phyloP scores from a whole-genome alignment of 2,888 invertebrate genomes.

The Allacma fusca region DNA sequence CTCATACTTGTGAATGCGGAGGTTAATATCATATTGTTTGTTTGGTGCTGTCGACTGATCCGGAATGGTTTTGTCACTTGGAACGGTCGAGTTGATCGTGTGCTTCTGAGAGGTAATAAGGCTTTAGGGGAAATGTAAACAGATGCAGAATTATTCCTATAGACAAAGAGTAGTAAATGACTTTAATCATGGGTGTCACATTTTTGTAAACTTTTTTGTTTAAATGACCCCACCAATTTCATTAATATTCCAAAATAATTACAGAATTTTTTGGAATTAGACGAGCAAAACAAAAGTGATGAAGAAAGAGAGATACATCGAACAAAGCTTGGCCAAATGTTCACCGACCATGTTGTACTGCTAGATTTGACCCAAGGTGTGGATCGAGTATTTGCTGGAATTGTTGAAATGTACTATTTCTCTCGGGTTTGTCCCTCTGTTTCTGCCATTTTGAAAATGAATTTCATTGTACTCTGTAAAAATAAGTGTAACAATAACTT shows the following conservation, averaged over 20 bases:
- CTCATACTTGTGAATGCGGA: neutral
- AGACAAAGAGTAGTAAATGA: too few species aligned
- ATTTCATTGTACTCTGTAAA: neutral
- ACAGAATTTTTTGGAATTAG: conserved; percentile 15
- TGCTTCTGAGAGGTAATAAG: conserved; percentile 52
- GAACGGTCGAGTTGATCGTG: conserved; percentile 55
- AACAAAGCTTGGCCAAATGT: conserved; percentile 52
- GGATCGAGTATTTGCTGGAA: conserved; percentile 52
- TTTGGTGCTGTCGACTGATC: conserved; percentile 53
- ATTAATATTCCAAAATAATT: too few species aligned
- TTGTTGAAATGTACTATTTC: conserved; percentile 54
- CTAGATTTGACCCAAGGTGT: conserved; percentile 55
- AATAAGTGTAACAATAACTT: too few species aligned
- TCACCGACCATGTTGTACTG: conserved; percentile 53
- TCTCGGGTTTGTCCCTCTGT: too few species aligned
- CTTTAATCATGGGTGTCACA: too few species aligned
- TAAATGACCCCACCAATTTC: too few species aligned
- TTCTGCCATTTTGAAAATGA: neutral
- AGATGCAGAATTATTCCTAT: too few species aligned
- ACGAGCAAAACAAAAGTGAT: conserved; percentile 11
- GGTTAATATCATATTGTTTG: conserved; percentile 47
- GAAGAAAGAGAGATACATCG: conserved; percentile 47
- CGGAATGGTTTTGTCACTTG: conserved; percentile 51
- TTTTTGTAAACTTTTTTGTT: too few species aligned
- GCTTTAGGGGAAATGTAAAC: too few species aligned